phyloP scores from a whole-genome alignment of 2,797 vertebrate species.

The Tarsius wallacei region DNA sequence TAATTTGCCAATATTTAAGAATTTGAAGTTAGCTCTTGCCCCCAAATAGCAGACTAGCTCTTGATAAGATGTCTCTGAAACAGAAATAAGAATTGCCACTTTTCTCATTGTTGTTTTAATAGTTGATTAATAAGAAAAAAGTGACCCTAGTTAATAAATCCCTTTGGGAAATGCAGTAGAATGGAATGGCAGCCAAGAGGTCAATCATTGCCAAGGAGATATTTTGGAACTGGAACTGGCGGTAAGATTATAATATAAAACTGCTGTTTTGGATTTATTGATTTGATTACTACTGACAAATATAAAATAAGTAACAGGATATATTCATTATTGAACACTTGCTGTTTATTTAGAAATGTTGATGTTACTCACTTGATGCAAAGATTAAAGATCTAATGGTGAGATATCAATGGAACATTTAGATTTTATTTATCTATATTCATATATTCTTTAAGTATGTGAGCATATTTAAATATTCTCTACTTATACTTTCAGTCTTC shows the following conservation, averaged over 20 bases:
- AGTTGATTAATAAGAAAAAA: neutral
- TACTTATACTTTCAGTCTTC: constrained; percentile 11
- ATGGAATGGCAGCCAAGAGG: neutral
- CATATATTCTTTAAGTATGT: neutral
- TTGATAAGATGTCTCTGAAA: neutral
- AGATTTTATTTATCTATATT: constrained; percentile 9
- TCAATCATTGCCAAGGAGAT: neutral
- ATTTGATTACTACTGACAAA: neutral
- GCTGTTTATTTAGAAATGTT: constrained; percentile 60
- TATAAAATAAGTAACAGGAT: constrained; percentile 2
- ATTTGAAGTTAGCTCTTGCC: neutral
- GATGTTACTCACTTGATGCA: constrained; percentile 64
- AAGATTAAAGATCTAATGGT: constrained; percentile 44
- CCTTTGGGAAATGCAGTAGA: neutral
- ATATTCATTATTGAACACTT: neutral
- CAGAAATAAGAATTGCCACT: neutral
- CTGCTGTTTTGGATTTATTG: neutral
- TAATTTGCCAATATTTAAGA: constrained; percentile 28
- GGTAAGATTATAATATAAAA: constrained; percentile 8
- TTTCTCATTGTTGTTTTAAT: neutral
- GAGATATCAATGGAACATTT: neutral
- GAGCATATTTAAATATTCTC: constrained; percentile 59
- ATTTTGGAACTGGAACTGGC: neutral
- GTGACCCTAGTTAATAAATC: neutral
- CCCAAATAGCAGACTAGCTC: neutral